A percentile compares a stretch with the other conserved stretches of the same genome.
Evolutionary conservation across 2,113 vertebrate genomes (phyloP).

Genomic region (Hyaena hyaena): DNA sequence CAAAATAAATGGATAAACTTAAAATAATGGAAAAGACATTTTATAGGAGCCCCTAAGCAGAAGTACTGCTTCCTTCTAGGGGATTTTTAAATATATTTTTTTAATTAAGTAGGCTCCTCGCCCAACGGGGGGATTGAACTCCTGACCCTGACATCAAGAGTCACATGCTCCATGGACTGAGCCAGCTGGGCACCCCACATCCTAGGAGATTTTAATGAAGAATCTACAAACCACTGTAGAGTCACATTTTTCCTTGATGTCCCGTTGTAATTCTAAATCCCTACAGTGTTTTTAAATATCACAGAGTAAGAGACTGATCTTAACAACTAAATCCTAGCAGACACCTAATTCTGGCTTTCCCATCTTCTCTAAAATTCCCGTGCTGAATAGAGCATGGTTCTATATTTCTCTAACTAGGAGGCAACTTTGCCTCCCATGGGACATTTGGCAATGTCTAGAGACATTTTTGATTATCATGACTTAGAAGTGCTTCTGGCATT

Average conservation of each 20-base stretch:
- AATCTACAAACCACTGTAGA: neutral
- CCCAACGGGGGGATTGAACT: no score
- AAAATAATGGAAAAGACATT: neutral
- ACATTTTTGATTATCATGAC: neutral
- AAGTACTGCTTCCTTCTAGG: neutral
- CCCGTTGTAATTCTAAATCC: slow-evolving; percentile 31
- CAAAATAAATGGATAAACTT: no score
- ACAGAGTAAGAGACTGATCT: neutral
- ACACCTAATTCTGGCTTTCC: neutral
- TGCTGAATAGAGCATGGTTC: neutral
- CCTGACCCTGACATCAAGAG: no score
- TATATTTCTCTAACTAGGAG: neutral
- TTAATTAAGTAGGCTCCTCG: no score
- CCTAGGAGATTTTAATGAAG: neutral
- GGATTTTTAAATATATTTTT: no score
- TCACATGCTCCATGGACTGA: no score
- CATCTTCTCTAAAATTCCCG: neutral
- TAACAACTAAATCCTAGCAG: neutral
- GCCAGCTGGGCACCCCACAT: no score
- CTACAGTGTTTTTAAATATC: neutral
- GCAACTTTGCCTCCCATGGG: neutral
- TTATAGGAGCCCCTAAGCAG: neutral
- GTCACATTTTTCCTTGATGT: neutral
- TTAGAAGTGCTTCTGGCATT: neutral
- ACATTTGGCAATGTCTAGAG: neutral